Evolutionary conservation across 2,113 vertebrate genomes (phyloP).

Genomic region (Coptodon rendalli): DNA sequence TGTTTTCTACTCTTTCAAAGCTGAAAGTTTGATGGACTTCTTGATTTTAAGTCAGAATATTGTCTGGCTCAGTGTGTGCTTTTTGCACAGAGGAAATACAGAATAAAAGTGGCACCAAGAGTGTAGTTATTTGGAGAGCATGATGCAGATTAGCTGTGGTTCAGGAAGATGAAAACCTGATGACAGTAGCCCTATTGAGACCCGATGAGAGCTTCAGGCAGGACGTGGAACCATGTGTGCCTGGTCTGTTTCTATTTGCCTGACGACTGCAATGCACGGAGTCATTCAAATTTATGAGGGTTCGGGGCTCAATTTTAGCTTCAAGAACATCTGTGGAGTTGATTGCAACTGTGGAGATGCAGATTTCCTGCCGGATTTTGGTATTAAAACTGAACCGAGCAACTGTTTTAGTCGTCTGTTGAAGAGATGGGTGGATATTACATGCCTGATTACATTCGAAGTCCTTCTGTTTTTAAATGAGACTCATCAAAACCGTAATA

Average conservation of each 20-base stretch:
- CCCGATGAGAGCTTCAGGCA: background rate
- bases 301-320: background rate
- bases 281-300: background rate
- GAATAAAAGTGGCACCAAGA: background rate
- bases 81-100: background rate
- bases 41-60: background rate
- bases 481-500: background rate
- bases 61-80: background rate
- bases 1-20: background rate
- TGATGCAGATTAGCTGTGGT: background rate
- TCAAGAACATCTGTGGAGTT: background rate
- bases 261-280: background rate
- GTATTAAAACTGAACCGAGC: background rate
- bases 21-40: background rate
- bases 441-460: background rate
- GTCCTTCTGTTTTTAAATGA: background rate
- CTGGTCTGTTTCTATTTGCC: background rate
- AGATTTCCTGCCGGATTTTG: background rate
- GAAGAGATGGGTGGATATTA: background rate
- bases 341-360: background rate
- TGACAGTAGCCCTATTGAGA: background rate
- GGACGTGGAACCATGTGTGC: background rate
- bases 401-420: background rate
- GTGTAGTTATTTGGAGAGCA: background rate
- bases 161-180: background rate